Percentiles rank a stretch among this genome's conserved stretches.
Conservation (phyloP, 2,113 vertebrate species). For the Zootoca vivipara region DNA sequence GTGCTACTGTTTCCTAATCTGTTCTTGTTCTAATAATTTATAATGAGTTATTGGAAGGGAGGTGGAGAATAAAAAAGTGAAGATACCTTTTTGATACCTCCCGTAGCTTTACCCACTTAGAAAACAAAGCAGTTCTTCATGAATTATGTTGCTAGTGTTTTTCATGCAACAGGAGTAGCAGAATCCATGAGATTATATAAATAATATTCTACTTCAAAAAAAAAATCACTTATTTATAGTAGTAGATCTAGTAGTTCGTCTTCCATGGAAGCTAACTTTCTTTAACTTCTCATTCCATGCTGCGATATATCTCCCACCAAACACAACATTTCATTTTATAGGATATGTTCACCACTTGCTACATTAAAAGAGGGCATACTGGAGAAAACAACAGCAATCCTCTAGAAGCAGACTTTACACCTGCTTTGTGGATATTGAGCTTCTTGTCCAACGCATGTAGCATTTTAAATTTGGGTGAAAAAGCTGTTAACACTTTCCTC, state of each 20-base stretch:
- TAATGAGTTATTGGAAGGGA: neutral
- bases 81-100: slow-evolving; percentile 21
- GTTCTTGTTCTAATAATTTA: no score
- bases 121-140: neutral
- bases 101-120: slow-evolving; percentile 22
- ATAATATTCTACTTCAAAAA: neutral
- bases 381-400: neutral
- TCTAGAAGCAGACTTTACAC: neutral
- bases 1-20: neutral
- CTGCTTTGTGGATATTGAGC: neutral
- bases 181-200: neutral
- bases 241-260: no score
- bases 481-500: neutral
- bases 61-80: neutral
- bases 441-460: neutral
- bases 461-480: neutral
- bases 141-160: neutral
- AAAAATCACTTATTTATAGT: neutral
- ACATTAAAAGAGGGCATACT: neutral
- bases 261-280: neutral
- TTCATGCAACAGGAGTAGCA: neutral
- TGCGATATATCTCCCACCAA: neutral
- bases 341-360: neutral
- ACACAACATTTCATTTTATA: neutral
- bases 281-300: neutral